Percentiles rank a stretch among this genome's conserved stretches.
phyloP scores from a whole-genome alignment of 1,140 invertebrate genomes.

The Meloidogyne floridensis region DNA sequence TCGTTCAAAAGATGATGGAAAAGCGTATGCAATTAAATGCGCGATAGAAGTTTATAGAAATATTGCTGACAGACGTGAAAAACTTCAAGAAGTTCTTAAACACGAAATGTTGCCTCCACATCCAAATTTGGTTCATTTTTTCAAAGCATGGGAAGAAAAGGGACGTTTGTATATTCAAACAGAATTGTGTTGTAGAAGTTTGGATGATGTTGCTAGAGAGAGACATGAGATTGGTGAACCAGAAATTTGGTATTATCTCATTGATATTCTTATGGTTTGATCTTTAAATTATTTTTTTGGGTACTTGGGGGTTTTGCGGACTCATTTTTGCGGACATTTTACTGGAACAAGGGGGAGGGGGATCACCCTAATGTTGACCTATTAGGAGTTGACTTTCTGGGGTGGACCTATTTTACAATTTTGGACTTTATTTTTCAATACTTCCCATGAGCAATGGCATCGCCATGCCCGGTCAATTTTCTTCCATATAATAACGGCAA shows the following conservation, averaged over 20 bases:
- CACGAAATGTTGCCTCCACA: constrained; percentile 71
- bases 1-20: constrained; percentile 41
- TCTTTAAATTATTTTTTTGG: background rate
- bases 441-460: too few relatives aligned
- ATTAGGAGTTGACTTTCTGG: too few relatives aligned
- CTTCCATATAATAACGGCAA: too few relatives aligned
- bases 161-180: constrained; percentile 76
- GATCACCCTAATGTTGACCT: too few relatives aligned
- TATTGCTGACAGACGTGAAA: constrained; percentile 31
- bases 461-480: too few relatives aligned
- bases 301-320: too few relatives aligned
- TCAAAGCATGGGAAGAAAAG: constrained; percentile 77
- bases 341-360: background rate
- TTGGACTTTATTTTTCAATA: too few relatives aligned
- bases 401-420: too few relatives aligned
- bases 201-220: constrained; percentile 52
- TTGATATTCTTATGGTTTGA: constrained; percentile 64
- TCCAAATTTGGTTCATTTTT: constrained; percentile 74
- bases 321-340: too few relatives aligned
- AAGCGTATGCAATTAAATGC: constrained; percentile 44
- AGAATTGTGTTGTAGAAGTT: constrained; percentile 73
- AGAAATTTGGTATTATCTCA: constrained; percentile 59
- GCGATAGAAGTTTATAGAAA: constrained; percentile 32
- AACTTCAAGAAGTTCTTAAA: constrained; percentile 46
- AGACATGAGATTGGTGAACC: constrained; percentile 58